phyloP scores from a whole-genome alignment of 2,888 invertebrate genomes.

The Heliconius cydno region DNA sequence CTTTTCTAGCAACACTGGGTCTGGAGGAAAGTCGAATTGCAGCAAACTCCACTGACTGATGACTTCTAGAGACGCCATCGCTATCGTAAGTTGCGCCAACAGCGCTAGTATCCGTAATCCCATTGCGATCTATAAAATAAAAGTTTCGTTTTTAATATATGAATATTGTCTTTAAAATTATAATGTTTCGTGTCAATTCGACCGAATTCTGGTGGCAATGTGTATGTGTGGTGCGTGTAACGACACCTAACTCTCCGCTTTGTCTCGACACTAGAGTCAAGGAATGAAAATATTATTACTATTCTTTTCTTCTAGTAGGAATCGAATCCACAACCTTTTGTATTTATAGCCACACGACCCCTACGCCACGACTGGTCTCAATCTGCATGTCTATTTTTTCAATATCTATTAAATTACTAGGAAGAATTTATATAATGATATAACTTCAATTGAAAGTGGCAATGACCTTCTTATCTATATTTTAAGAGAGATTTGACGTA shows the following conservation, averaged over 20 bases:
- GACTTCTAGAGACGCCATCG: slow-evolving; percentile 82
- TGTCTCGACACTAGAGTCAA: background rate
- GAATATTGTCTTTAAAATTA: too few species aligned
- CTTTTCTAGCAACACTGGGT: slow-evolving; percentile 81
- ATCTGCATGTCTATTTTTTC: background rate
- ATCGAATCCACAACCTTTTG: background rate
- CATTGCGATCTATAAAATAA: slow-evolving; percentile 55
- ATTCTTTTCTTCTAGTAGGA: background rate
- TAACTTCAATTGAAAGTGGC: slow-evolving; percentile 24
- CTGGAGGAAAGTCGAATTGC: slow-evolving; percentile 86
- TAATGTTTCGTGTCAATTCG: too few species aligned
- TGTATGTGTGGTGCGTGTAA: too few species aligned
- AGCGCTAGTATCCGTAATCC: slow-evolving; percentile 57
- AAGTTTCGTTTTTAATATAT: background rate
- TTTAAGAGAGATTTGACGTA: slow-evolving; percentile 5
- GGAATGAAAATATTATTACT: background rate
- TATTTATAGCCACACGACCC: background rate
- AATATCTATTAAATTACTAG: background rate
- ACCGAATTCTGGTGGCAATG: too few species aligned
- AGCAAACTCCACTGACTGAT: slow-evolving; percentile 88
- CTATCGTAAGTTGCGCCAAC: slow-evolving; percentile 63
- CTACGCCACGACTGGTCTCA: background rate
- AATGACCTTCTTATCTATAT: slow-evolving; percentile 32
- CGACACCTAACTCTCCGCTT: background rate
- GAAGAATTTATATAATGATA: slow-evolving; percentile 5